These are phyloP conservation scores for Amblyopsis rosae DNA, from an alignment of 2,113 vertebrate species.

Conservation along the genomic window DNA sequence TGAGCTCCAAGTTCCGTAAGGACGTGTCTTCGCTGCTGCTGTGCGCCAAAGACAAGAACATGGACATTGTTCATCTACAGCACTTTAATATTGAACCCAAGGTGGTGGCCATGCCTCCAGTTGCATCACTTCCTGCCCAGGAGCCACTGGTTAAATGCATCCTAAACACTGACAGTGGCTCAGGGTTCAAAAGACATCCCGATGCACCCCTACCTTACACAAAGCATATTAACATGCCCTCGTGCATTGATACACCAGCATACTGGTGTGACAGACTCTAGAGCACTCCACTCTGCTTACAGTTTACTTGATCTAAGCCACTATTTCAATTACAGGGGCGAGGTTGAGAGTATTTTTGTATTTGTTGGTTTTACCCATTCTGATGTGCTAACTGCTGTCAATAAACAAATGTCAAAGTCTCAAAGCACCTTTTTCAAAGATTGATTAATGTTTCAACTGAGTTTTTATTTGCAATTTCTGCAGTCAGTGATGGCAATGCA, in stretches of 20 bases:
- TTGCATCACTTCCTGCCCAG: constrained; percentile 36
- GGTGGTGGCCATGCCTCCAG: constrained; percentile 35
- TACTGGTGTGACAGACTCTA: constrained; percentile 67
- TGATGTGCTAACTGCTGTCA: constrained; percentile 29
- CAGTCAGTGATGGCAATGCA: neutral
- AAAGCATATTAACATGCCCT: constrained; percentile 51
- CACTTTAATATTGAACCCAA: constrained; percentile 78
- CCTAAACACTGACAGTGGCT: constrained; percentile 63
- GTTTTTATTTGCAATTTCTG: neutral
- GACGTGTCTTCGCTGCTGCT: constrained; percentile 75
- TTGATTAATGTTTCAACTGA: neutral
- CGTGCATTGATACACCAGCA: constrained; percentile 65
- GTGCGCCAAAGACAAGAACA: constrained; percentile 63
- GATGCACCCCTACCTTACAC: constrained; percentile 69
- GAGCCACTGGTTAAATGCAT: constrained; percentile 56
- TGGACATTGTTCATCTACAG: constrained; percentile 77
- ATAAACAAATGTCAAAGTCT: constrained; percentile 57
- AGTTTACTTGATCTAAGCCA: constrained; percentile 20
- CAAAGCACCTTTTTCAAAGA: constrained; percentile 9
- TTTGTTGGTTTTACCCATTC: constrained; percentile 48
- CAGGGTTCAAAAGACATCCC: constrained; percentile 69
- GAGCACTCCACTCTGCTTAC: constrained; percentile 16
- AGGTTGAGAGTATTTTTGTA: constrained; percentile 48
- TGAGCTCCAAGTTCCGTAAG: constrained; percentile 84
- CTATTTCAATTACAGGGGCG: constrained; percentile 39